Evolutionary conservation across 2,888 invertebrate genomes (phyloP).

Genomic region (Pseudoips prasinana): DNA sequence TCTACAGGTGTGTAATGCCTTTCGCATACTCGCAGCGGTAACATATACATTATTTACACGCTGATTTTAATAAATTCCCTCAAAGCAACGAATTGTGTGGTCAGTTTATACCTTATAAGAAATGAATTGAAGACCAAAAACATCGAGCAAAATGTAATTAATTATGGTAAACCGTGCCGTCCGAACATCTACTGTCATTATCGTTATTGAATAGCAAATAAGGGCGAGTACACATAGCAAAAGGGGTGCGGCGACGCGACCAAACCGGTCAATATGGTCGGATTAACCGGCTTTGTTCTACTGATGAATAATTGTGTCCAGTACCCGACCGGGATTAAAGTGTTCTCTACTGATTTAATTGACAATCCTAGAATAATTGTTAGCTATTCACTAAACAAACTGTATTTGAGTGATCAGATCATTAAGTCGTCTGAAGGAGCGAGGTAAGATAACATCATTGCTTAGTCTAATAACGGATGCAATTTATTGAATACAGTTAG

Average conservation of each 20-base stretch:
- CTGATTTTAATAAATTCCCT: no score
- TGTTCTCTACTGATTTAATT: constrained; percentile 77
- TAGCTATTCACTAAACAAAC: constrained; percentile 66
- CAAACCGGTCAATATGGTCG: constrained; percentile 68
- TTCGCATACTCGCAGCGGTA: no score
- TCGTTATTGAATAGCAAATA: constrained; percentile 59
- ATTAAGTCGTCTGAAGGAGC: constrained; percentile 25
- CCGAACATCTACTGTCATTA: constrained; percentile 40
- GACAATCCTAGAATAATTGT: constrained; percentile 73
- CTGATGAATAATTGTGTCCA: constrained; percentile 79
- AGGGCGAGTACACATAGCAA: constrained; percentile 38
- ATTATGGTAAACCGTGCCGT: constrained; percentile 21
- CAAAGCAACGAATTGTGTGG: no score
- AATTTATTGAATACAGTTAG: no score
- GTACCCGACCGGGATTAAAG: constrained; percentile 69
- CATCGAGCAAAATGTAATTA: constrained; percentile 14
- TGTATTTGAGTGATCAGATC: constrained; percentile 48
- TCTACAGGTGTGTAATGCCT: no score
- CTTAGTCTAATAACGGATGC: no score
- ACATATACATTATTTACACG: no score
- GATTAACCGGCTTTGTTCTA: constrained; percentile 71
- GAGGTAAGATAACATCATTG: no score
- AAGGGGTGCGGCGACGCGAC: constrained; percentile 42
- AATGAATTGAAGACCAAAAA: no score
- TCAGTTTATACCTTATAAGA: no score